Evolutionary conservation across 2,797 vertebrate species (phyloP).

Genomic region (Eremophila alpestris): DNA sequence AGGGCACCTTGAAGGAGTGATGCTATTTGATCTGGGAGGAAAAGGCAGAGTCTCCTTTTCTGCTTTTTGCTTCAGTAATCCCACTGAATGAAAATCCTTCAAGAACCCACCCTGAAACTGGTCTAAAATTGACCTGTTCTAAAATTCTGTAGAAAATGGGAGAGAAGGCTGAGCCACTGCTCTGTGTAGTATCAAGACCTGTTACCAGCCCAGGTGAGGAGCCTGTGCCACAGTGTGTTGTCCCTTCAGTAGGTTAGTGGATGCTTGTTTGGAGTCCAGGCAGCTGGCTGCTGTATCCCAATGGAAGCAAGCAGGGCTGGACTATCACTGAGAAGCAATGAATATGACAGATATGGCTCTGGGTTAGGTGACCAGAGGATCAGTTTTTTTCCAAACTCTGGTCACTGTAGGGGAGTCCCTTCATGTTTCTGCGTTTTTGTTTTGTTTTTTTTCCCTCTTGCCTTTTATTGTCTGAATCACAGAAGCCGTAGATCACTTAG

Average conservation of each 20-base stretch:
- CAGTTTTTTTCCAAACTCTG: not conserved
- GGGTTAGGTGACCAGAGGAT: not conserved
- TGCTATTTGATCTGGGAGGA: not conserved
- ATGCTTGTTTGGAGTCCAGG: not conserved
- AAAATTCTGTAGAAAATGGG: not conserved
- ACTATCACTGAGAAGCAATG: not conserved
- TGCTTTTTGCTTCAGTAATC: not conserved
- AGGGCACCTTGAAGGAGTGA: not conserved
- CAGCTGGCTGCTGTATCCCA: not conserved
- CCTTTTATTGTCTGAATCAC: not conserved
- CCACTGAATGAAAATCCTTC: not conserved
- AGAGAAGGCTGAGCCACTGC: not conserved
- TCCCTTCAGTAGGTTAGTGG: not conserved
- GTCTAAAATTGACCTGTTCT: not conserved
- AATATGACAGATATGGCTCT: not conserved
- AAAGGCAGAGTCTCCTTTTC: not conserved
- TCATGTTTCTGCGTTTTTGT: not conserved
- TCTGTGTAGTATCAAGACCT: not conserved
- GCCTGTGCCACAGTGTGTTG: not conserved
- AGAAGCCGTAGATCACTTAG: fast-evolving
- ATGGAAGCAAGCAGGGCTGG: not conserved
- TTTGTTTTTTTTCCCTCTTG: not conserved
- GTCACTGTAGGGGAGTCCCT: not conserved
- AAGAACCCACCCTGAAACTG: not conserved
- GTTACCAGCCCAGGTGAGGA: not conserved